Percentiles rank a stretch among this genome's conserved stretches.
Conservation (phyloP, 2,888 invertebrate species). For the Drosophila glabriapex region DNA sequence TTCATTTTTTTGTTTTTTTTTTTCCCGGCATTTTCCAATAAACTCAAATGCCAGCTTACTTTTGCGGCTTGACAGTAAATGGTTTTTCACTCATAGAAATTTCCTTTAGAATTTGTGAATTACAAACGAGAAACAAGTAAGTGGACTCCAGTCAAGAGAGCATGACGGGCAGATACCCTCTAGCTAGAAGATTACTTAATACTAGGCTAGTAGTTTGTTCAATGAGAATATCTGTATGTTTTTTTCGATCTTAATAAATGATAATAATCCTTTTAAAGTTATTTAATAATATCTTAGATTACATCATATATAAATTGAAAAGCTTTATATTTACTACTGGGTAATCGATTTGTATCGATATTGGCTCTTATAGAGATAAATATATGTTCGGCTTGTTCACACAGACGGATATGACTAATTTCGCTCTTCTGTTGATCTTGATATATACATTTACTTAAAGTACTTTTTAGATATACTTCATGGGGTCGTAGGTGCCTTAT, state of each 20-base stretch:
- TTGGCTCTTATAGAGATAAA: not conserved
- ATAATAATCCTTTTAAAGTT: not conserved
- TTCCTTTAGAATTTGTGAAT: conserved; percentile 12
- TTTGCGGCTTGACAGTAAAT: conserved; percentile 62
- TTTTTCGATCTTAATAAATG: not conserved
- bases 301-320: not conserved
- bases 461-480: not conserved
- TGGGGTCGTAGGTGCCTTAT: not conserved
- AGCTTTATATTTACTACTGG: not conserved
- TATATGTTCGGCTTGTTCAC: too few species aligned
- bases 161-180: not conserved
- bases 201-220: not conserved
- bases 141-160: not conserved
- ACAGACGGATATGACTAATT: not conserved
- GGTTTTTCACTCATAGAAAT: conserved; percentile 57
- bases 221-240: not conserved
- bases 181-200: not conserved
- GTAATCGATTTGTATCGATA: not conserved
- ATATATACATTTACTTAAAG: not conserved
- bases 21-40: conserved; percentile 63
- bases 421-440: not conserved
- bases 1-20: not conserved
- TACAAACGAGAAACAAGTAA: not conserved
- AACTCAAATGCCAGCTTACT: conserved; percentile 66
- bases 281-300: not conserved